Conservation (phyloP, 2,113 vertebrate genomes). For the Hemibagrus wyckioides region DNA sequence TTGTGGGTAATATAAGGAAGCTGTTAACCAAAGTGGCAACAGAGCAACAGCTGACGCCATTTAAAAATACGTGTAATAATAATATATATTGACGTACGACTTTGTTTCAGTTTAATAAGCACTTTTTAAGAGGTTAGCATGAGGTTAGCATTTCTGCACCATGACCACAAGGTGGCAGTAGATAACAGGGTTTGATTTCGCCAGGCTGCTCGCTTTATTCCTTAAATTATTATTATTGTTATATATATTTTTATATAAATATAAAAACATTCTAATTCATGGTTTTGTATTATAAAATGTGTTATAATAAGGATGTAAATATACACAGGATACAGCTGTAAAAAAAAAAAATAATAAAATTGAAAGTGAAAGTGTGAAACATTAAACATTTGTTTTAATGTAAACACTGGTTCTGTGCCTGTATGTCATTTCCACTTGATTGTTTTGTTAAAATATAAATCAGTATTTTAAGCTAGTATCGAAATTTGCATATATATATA, state of each 20-base stretch:
- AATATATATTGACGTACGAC: neutral
- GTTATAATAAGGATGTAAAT: neutral
- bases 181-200: neutral
- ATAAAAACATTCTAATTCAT: neutral
- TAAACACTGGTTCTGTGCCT: neutral
- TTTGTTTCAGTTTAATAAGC: no score
- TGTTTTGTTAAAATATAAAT: neutral
- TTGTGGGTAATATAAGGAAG: neutral
- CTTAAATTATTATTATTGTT: neutral
- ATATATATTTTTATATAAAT: neutral
- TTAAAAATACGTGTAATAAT: neutral
- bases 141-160: neutral
- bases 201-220: neutral
- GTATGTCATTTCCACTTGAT: neutral
- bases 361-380: neutral
- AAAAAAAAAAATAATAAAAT: neutral
- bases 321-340: neutral
- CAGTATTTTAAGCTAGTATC: neutral
- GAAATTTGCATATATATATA: no score
- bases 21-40: neutral
- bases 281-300: neutral
- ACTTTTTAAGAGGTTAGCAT: neutral
- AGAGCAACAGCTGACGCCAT: neutral
- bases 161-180: conserved; percentile 24
- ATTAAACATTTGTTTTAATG: neutral